Evolutionary conservation across 2,797 vertebrate species (phyloP).

Genomic region (Xerus rutilus): DNA sequence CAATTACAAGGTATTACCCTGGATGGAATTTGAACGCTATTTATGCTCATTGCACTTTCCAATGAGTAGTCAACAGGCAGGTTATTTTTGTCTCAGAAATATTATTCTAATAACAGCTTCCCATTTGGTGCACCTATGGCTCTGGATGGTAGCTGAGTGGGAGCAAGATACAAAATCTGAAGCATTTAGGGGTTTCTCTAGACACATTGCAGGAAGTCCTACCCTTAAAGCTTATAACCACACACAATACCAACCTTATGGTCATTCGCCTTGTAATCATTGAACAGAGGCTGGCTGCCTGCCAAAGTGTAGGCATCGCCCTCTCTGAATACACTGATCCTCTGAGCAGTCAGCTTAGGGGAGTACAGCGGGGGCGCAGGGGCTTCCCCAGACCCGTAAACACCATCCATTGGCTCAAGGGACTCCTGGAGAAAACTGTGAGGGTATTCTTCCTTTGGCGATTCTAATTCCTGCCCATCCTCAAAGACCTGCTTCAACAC

Average conservation of each 20-base stretch:
- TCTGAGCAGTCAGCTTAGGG: slow-evolving; percentile 93
- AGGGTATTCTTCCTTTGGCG: slow-evolving; percentile 94
- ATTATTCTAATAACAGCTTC: slow-evolving; percentile 41
- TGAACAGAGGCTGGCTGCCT: slow-evolving; percentile 80
- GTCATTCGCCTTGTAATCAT: slow-evolving; percentile 82
- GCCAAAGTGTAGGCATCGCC: slow-evolving; percentile 87
- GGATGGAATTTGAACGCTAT: slow-evolving; percentile 50
- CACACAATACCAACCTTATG: slow-evolving; percentile 89
- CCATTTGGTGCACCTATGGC: background rate
- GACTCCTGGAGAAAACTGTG: slow-evolving; percentile 93
- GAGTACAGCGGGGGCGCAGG: slow-evolving; percentile 83
- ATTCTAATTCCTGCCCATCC: slow-evolving; percentile 96
- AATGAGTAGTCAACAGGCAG: slow-evolving; percentile 28
- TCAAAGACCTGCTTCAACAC: slow-evolving; percentile 97
- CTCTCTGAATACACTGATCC: slow-evolving; percentile 95
- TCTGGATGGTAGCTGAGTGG: background rate
- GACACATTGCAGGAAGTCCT: background rate
- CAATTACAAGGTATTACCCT: slow-evolving; percentile 58
- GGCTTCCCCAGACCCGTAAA: slow-evolving; percentile 88
- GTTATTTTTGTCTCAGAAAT: slow-evolving; percentile 68
- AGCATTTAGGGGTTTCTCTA: slow-evolving; percentile 10
- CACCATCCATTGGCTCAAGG: slow-evolving; percentile 91
- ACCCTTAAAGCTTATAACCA: slow-evolving; percentile 2
- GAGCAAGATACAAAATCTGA: background rate
- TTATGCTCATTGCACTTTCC: slow-evolving; percentile 10